Base-by-base conservation (phyloP, 2,797 vertebrate genomes). In the Peromyscus nudipes region DNA sequence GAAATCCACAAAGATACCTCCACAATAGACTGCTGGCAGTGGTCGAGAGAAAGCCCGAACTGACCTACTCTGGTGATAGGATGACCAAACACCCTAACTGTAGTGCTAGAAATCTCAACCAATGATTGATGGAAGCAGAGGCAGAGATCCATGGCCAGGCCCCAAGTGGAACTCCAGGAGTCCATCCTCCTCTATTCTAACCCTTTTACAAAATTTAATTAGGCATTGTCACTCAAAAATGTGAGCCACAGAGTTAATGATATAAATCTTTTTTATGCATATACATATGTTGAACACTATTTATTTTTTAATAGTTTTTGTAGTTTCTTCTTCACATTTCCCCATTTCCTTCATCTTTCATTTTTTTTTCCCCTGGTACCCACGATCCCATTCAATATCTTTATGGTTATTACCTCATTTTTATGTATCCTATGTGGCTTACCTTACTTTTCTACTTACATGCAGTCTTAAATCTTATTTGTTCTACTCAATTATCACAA, bases 191-290 rank as follows among this genome's bases (percentile, higher is more conserved):
- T 55, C 55, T 14, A 4, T 76, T 46, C 21, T 31, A 84, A 14
- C 23, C 60, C 5, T 83, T 60, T 89, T n/a, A 89, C 40, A 93
- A 7, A 97, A 89, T 82, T 85, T 82, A 86, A 73, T 79, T 52
- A 57, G 4, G 40, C 27, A 82, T 29, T 57, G 1, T 43, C 43
- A 73, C 6, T 64, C 4, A 91, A 89, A 64, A 71, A 55, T n/a
- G 4, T n/a, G 34, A 12, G 49, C 27, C 6, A 67, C 43, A 67
- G 29, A 10, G 10, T 14, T 64, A 49, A 9, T 75, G 17, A 6
- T 23, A 37, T 49, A 29, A 57, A 5, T 65, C 6, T 13, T 40
- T 84, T 65, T 67, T 16, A 73, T 52, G 12, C 4, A 65, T 62
- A 25, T 11, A 85, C 5, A 84, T 37, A 37, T 29, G 14, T 37